These are phyloP conservation scores for Drosophila helvetica DNA, from an alignment of 2,888 invertebrate species.

Conservation along the genomic window DNA sequence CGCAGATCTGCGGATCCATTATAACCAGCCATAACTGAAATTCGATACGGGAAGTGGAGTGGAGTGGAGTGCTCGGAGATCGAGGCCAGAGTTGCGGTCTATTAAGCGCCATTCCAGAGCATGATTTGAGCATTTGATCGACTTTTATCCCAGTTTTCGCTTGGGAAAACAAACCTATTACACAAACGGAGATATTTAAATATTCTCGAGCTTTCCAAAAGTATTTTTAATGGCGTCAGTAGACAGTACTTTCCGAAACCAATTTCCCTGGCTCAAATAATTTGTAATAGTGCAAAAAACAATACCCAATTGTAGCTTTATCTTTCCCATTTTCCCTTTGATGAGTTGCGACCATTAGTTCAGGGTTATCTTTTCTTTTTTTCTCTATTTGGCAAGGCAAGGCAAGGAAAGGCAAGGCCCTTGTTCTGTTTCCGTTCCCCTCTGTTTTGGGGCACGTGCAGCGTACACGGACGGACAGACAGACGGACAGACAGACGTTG, in stretches of 20 bases:
- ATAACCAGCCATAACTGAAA: conserved; percentile 28
- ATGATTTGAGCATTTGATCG: not conserved
- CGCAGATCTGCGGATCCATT: conserved; percentile 20
- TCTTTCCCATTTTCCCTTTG: conserved; percentile 1
- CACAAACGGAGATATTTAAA: conserved; percentile 3
- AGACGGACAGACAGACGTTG: not conserved
- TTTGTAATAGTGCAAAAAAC: not conserved
- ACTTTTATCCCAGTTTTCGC: not conserved
- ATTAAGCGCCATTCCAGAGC: not conserved
- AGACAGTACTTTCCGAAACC: not conserved
- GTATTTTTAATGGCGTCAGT: not conserved
- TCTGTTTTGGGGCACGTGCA: conserved; percentile 35
- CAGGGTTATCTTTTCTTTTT: not conserved
- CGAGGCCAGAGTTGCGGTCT: conserved; percentile 2
- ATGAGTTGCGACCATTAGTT: conserved; percentile 3
- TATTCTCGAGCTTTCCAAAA: not conserved
- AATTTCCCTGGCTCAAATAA: not conserved
- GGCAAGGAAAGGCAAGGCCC: not conserved
- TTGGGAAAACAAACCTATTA: not conserved
- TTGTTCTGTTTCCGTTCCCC: not conserved
- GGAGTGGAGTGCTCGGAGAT: conserved; percentile 3
- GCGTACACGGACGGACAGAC: not conserved
- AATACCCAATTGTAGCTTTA: not conserved
- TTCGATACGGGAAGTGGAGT: conserved; percentile 27
- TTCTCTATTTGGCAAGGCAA: not conserved